Conservation (phyloP, 37 sponge, comb jelly and placozoan species). For the Crambe crambe region DNA sequence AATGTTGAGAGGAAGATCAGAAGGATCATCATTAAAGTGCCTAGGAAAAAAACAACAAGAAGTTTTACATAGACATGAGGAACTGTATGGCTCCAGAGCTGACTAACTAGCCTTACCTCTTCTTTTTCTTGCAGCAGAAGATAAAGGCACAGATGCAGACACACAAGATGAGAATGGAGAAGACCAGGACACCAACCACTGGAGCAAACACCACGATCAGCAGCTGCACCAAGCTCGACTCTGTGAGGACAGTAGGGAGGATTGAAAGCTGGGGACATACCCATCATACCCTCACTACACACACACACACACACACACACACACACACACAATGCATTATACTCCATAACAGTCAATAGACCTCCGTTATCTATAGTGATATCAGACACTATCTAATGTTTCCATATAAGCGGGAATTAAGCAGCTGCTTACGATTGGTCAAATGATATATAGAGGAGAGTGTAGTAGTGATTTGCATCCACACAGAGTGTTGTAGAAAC, state of each 20-base stretch:
- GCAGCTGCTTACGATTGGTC: too few relatives aligned
- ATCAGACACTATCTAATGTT: too few relatives aligned
- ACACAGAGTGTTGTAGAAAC: too few relatives aligned
- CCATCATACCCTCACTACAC: too few relatives aligned
- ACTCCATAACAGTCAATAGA: too few relatives aligned
- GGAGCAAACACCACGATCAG: conserved; percentile 44
- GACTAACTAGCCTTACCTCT: conserved; percentile 8
- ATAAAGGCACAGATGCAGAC: conserved; percentile 13
- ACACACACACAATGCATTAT: too few relatives aligned
- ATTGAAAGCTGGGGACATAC: too few relatives aligned
- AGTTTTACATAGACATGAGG: neutral
- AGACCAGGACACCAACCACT: conserved; percentile 25
- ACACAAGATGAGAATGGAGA: conserved; percentile 16
- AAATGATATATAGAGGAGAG: neutral
- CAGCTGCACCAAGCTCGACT: neutral
- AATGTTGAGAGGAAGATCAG: neutral
- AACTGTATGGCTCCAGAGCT: too few relatives aligned
- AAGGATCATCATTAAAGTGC: conserved; percentile 47
- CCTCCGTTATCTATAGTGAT: too few relatives aligned
- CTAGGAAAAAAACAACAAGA: neutral
- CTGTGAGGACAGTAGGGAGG: conserved; percentile 1
- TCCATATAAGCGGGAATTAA: too few relatives aligned
- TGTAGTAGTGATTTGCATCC: neutral
- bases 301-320: too few relatives aligned
- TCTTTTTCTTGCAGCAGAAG: conserved; percentile 28